Conservation (phyloP, 2,113 vertebrate genomes). For the Rhabdornis inornatus region DNA sequence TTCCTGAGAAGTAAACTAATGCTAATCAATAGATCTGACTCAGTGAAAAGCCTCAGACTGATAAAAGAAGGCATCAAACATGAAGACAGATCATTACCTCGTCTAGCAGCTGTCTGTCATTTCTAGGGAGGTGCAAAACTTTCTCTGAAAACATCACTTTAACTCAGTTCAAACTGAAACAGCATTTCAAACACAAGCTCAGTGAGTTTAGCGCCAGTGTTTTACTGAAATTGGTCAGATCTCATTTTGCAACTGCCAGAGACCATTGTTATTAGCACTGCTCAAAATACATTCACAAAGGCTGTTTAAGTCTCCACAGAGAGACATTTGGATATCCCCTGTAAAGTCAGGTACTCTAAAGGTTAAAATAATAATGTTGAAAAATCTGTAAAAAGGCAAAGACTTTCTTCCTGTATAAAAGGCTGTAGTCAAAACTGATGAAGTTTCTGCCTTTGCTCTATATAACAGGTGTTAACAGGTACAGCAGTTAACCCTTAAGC, state of each 20-base stretch:
- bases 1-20: conserved; percentile 52
- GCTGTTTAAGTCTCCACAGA: conserved; percentile 12
- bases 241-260: conserved; percentile 47
- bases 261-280: conserved; percentile 50
- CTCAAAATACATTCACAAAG: conserved; percentile 47
- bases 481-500: conserved; percentile 19
- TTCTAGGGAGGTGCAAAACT: conserved; percentile 27
- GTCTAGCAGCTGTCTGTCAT: conserved; percentile 56
- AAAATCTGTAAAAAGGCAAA: not conserved
- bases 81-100: conserved; percentile 61
- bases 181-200: conserved; percentile 48
- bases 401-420: not conserved
- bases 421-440: not conserved
- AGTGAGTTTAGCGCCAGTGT: not conserved
- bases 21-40: conserved; percentile 65
- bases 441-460: not conserved
- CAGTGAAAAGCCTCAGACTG: conserved; percentile 61
- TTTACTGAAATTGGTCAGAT: conserved; percentile 61
- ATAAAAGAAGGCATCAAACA: conserved; percentile 64
- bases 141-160: conserved; percentile 52
- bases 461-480: not conserved
- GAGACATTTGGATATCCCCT: not conserved
- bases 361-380: not conserved
- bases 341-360: conserved; percentile 48
- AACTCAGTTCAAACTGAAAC: conserved; percentile 47